Conservation (phyloP, 2,888 invertebrate species). For the Esperia sulphurella region DNA sequence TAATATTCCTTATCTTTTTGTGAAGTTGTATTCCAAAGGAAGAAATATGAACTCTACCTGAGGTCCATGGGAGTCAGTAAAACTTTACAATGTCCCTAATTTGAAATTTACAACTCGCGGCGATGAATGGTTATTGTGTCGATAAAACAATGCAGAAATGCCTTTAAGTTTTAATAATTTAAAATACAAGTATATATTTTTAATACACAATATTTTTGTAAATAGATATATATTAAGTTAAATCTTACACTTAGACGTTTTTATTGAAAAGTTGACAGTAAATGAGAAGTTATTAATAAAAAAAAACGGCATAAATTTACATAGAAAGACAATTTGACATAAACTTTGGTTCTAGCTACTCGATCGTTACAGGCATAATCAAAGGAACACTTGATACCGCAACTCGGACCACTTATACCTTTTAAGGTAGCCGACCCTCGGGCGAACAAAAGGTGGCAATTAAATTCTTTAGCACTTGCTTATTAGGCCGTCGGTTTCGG, state of each 20-base stretch:
- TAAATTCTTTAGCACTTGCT: conserved; percentile 21
- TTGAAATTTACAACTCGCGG: conserved; percentile 51
- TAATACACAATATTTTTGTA: neutral
- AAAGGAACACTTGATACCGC: neutral
- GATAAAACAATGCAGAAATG: conserved; percentile 18
- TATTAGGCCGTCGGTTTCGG: conserved; percentile 17
- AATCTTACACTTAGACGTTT: no score
- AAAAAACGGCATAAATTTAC: neutral
- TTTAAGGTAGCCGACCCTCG: conserved; percentile 17
- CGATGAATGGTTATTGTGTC: conserved; percentile 51
- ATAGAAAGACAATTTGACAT: neutral
- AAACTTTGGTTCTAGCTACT: neutral
- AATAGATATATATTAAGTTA: no score
- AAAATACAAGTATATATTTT: neutral
- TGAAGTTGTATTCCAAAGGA: conserved; percentile 23
- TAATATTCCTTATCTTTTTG: conserved; percentile 14
- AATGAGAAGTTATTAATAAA: no score
- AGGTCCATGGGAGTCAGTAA: conserved; percentile 51
- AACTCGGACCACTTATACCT: conserved; percentile 8
- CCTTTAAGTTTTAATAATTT: neutral
- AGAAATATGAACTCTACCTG: conserved; percentile 48
- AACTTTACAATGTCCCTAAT: conserved; percentile 68
- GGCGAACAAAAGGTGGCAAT: conserved; percentile 19
- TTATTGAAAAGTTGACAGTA: no score
- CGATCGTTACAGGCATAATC: neutral